Evolutionary conservation across 2,888 invertebrate species (phyloP), one percentile per base, ranked within the genome.

Genomic region (Phengaris arion): DNA sequence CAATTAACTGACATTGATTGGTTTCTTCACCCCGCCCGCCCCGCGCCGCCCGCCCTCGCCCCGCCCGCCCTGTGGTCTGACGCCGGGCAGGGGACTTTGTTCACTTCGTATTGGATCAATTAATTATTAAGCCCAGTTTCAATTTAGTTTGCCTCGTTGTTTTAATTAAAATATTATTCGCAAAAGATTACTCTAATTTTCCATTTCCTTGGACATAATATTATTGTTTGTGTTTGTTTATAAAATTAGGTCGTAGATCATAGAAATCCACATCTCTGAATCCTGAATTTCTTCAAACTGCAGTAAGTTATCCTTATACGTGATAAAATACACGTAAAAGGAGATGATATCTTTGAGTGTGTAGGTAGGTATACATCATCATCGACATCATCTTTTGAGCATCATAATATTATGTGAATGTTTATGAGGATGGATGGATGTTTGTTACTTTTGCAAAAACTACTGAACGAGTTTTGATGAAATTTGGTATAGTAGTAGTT

Each of bases 1-100:
- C 92, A 92, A 92, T 92, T 92, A 92, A 88, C 85, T 85, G 86
- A 92, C 92, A 91, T 90, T 91, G 92, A 92, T 92, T 91, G 91
- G 90, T 89, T 89, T 87, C 87, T 84, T 85, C 83, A 84, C 79
- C 79, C 81, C 81, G 80, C 81, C 78, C 77, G 77, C 77, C 70
- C 78, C 75, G 70, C 73, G 35, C 45, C 13, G 68, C 75, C 35
- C 68, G 76, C 76, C 78, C 74, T 55, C 76, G 59, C 74, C 76
- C 70, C 70, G 68, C 68, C 45, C 15, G 75, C 57, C 77, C 79
- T 74, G 54, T 76, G 68, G 68, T 69, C 76, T 76, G 76, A 76
- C 78, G 79, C 79, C 77, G 77, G 75, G 64, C 74, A 69, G 69
- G 73, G 76, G 73, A 77, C 70, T 77, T 77, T 72, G 74, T 74